Evolutionary conservation across 2,888 invertebrate species (phyloP), one percentile per base, ranked within the genome.

Genomic region (Operophtera brumata): DNA sequence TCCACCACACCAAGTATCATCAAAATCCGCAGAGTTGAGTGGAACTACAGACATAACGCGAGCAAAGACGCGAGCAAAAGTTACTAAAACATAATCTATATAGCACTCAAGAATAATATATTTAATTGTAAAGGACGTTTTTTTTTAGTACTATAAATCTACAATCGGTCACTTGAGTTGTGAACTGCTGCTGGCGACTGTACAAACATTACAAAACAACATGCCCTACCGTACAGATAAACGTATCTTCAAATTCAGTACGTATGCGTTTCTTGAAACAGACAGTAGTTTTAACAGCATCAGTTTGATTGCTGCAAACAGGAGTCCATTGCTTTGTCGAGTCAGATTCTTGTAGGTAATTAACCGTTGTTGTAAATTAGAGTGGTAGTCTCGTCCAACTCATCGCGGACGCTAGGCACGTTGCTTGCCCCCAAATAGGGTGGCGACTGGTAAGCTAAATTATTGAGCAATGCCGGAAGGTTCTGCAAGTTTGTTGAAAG

Each of bases 341-440:
- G 70, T 82, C 77, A 78, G 80, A 80, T 85, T 84, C 82, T 80
- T 82, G 82, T 78, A 76, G 76, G 82, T 84, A 86, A 85, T 86
- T 84, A 85, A 82, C 80, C 75, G 79, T 78, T 70, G 82, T 80
- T 80, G 86, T 86, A 86, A 84, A 86, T 86, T 84, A 84, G 78
- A 74, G 75, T 69, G 52, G 64, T 54, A 61, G 66, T 49, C 62
- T 59, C 50, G 44, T 53, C 34, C 47, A 47, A 47, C 81, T 84
- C 80, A 86, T 86, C 84, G 83, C 64, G 78, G 77, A 84, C 82
- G 80, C 80, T 69, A 71, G 71, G 76, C 76, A 77, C 77, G 77
- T 52, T 30, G 64, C 64, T 62, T 65, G 67, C 62, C 60, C 66
- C 42, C 34, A 9, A 42, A 44, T 48, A 48, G 45, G 45, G 52